A percentile compares a stretch with the other conserved stretches of the same genome.
Conservation (phyloP, 1,140 invertebrate species). For the Drosophila chauvacae region DNA sequence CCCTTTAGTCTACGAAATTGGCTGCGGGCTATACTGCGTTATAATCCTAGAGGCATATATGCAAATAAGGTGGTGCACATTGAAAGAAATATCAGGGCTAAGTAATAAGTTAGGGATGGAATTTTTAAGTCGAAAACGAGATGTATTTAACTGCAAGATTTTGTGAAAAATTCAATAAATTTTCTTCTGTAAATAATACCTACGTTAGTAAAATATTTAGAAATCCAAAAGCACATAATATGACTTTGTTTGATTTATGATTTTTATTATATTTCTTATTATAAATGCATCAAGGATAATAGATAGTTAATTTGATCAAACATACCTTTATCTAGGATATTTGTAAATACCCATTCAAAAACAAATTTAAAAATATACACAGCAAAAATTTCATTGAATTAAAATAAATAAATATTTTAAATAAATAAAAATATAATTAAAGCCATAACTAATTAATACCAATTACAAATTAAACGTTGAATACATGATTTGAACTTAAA, state of each 20-base stretch:
- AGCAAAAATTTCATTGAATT: too few relatives aligned
- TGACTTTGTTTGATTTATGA: too few relatives aligned
- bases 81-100: not conserved
- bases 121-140: not conserved
- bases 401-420: too few relatives aligned
- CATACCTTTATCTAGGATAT: too few relatives aligned
- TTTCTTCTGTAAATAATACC: not conserved
- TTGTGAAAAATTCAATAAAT: not conserved
- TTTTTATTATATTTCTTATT: too few relatives aligned
- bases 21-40: constrained; percentile 40
- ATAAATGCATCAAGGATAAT: too few relatives aligned
- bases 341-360: too few relatives aligned
- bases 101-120: too few relatives aligned
- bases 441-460: not conserved
- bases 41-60: constrained; percentile 45
- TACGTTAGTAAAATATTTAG: not conserved
- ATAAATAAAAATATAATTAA: not conserved
- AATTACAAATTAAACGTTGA: not conserved
- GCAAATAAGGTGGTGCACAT: constrained; percentile 40
- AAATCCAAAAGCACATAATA: not conserved
- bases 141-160: too few relatives aligned
- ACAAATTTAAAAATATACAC: not conserved
- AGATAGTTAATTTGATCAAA: too few relatives aligned
- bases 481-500: not conserved
- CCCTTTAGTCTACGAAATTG: constrained; percentile 37